Conservation (phyloP, 1,140 invertebrate species). For the Drosophila auraria region DNA sequence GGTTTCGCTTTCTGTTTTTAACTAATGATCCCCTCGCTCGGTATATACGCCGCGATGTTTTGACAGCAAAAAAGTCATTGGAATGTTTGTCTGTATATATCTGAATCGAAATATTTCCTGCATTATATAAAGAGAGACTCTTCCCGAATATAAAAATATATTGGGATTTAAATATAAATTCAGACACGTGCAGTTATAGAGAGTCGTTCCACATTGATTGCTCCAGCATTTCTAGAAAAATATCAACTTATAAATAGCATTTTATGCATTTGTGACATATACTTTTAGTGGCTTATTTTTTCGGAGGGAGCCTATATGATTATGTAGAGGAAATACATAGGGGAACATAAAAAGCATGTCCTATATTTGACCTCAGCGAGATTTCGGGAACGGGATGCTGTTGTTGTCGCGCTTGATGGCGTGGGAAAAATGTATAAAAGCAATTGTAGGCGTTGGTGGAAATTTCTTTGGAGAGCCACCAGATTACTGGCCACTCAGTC, state of each 20-base stretch:
- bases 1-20: slow-evolving; percentile 19
- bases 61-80: slow-evolving; percentile 25
- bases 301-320: slow-evolving; percentile 11
- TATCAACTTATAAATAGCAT: slow-evolving; percentile 43
- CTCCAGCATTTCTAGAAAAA: slow-evolving; percentile 41
- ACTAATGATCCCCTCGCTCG: slow-evolving; percentile 26
- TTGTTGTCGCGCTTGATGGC: slow-evolving; percentile 47
- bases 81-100: slow-evolving; percentile 12
- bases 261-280: slow-evolving; percentile 42
- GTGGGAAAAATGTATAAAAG: slow-evolving; percentile 74
- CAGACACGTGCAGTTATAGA: slow-evolving; percentile 46
- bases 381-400: slow-evolving; percentile 60
- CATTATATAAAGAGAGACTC: slow-evolving; percentile 28
- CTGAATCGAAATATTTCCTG: slow-evolving; percentile 19
- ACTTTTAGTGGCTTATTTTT: neutral
- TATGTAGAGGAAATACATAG: slow-evolving; percentile 17
- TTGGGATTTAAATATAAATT: slow-evolving; percentile 46
- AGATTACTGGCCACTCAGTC: slow-evolving; percentile 66
- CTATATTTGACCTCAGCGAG: slow-evolving; percentile 78
- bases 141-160: slow-evolving; percentile 45
- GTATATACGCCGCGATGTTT: slow-evolving; percentile 19
- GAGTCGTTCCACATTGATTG: slow-evolving; percentile 19
- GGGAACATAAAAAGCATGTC: slow-evolving; percentile 56
- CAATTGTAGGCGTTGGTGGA: slow-evolving; percentile 78
- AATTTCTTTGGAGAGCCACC: slow-evolving; percentile 70